Evolutionary conservation across 2,113 vertebrate genomes (phyloP).

Genomic region (Corythornis cristatus): DNA sequence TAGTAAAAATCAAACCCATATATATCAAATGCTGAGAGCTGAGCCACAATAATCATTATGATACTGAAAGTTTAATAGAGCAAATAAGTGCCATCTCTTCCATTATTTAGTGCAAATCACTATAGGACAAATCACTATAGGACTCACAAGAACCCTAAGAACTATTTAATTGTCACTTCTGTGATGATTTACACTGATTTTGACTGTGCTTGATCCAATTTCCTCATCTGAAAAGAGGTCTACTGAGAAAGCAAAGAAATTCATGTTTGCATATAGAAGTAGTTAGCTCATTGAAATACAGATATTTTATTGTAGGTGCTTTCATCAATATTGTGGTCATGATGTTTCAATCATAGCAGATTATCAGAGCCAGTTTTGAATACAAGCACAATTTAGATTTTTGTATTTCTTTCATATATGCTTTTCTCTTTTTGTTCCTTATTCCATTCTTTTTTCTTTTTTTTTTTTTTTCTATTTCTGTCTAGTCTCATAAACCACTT

Average conservation of each 20-base stretch:
- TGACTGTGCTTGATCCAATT: not conserved
- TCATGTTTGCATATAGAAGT: not conserved
- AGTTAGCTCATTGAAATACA: not conserved
- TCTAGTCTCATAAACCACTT: not conserved
- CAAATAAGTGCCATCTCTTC: not conserved
- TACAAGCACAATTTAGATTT: not conserved
- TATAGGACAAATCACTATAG: not conserved
- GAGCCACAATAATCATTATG: not conserved
- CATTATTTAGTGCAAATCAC: not conserved
- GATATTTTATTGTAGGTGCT: not conserved
- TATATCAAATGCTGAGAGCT: rapidly evolving
- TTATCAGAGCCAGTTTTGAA: not conserved
- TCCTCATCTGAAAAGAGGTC: not conserved
- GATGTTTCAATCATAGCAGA: conserved; percentile 1
- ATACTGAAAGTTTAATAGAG: not conserved
- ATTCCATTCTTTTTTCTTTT: not conserved
- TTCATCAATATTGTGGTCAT: not conserved
- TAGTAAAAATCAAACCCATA: not conserved
- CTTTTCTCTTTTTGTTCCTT: not conserved
- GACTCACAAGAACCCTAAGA: not conserved
- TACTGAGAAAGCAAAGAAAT: not conserved
- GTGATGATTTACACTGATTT: not conserved
- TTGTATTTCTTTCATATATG: not conserved
- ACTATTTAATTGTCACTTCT: not conserved
- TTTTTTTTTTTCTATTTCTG: conserved; percentile 16